phyloP scores from a whole-genome alignment of 64 coral and sea anemone genomes.

The Hydrozoanthus tunicans region DNA sequence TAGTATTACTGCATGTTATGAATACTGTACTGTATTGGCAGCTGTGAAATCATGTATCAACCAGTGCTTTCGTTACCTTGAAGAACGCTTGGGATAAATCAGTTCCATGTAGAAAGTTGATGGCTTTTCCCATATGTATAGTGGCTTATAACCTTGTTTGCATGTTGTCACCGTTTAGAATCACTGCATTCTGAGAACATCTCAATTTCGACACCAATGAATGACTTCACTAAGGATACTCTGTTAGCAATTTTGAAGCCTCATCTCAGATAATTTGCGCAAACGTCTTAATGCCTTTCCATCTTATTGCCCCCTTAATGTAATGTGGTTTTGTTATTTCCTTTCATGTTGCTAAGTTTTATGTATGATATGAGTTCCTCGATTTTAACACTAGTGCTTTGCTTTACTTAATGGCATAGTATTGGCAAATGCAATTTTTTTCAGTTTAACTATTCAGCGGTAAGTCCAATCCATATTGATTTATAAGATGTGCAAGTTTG shows the following conservation, averaged over 20 bases:
- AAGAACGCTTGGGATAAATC: too few relatives aligned
- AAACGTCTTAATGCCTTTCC: not conserved
- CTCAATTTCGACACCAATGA: not conserved
- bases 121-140: not conserved
- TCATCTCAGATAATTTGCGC: not conserved
- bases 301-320: not conserved
- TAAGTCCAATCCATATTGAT: too few relatives aligned
- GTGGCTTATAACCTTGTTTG: not conserved
- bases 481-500: too few relatives aligned
- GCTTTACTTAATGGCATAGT: too few relatives aligned
- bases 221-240: not conserved
- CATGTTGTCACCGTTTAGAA: not conserved
- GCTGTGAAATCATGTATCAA: too few relatives aligned
- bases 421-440: too few relatives aligned
- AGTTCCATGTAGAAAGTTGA: not conserved
- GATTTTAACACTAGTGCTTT: too few relatives aligned
- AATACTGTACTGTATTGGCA: not conserved
- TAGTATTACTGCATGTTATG: not conserved
- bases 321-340: not conserved
- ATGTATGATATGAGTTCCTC: not conserved
- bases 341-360: not conserved
- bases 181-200: not conserved
- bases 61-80: too few relatives aligned
- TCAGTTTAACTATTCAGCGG: too few relatives aligned
- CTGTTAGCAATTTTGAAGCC: not conserved